phyloP scores from a whole-genome alignment of 1,140 invertebrate species.

The Papilio polyxenes region DNA sequence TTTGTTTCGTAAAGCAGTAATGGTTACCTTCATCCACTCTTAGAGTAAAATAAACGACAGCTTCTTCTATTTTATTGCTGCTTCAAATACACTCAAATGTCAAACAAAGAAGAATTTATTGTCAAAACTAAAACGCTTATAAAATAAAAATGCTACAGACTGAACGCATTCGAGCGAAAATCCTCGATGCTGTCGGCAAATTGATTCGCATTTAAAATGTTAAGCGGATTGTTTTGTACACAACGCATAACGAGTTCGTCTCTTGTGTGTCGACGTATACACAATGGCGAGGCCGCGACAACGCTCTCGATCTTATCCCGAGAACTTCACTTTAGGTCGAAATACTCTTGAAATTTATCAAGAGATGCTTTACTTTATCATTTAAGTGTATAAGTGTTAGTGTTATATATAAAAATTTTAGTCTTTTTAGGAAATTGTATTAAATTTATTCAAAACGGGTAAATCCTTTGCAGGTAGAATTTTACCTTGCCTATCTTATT shows the following conservation, averaged over 20 bases:
- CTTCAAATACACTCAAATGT: background rate
- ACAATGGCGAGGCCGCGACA: constrained; percentile 2
- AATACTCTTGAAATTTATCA: constrained; percentile 23
- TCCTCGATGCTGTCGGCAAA: constrained; percentile 38
- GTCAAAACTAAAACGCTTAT: background rate
- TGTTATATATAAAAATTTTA: background rate
- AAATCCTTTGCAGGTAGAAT: constrained; percentile 15
- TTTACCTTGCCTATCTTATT: constrained; percentile 16
- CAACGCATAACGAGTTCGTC: constrained; percentile 33
- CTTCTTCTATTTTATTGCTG: background rate
- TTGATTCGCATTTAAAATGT: constrained; percentile 65
- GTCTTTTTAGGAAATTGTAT: background rate
- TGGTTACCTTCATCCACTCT: background rate
- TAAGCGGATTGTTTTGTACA: constrained; percentile 58
- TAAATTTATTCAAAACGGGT: background rate
- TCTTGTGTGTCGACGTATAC: background rate
- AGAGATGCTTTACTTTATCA: background rate
- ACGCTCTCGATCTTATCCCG: constrained; percentile 14
- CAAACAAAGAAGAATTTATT: background rate
- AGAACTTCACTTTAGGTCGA: constrained; percentile 11
- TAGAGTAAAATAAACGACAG: background rate
- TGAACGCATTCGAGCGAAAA: constrained; percentile 30
- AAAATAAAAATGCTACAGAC: background rate
- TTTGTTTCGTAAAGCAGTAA: background rate
- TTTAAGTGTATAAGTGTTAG: background rate